phyloP scores from a whole-genome alignment of 2,113 vertebrate species.

The Scolopax mira region DNA sequence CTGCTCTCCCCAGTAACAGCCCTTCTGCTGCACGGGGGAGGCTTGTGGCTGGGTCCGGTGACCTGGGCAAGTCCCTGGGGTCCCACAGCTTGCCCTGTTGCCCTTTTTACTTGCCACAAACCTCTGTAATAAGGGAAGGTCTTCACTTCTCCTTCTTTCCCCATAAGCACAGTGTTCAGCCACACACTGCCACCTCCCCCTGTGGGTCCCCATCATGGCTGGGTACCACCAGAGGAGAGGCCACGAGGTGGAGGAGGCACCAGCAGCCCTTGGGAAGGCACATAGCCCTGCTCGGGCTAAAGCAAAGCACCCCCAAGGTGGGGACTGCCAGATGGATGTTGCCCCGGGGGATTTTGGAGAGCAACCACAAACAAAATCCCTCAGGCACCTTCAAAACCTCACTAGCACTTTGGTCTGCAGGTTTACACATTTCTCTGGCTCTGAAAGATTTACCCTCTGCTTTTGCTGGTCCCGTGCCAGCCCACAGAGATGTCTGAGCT shows the following conservation, averaged over 20 bases:
- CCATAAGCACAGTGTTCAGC: neutral
- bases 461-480: neutral
- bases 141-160: neutral
- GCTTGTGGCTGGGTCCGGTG: neutral
- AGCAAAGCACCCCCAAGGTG: neutral
- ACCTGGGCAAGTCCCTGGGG: neutral
- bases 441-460: neutral
- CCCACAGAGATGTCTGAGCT: neutral
- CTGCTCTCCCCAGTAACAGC: neutral
- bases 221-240: neutral
- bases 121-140: neutral
- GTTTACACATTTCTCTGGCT: neutral
- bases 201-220: neutral
- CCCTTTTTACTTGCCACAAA: neutral
- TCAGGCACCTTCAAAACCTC: neutral
- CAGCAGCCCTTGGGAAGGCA: neutral
- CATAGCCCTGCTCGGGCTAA: rapidly evolving
- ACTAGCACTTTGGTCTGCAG: neutral
- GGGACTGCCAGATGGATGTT: neutral
- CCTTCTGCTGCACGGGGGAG: neutral
- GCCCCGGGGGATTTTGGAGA: neutral
- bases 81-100: neutral
- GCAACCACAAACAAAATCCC: neutral
- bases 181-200: neutral
- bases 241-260: neutral